These are phyloP conservation scores for Hypotaenidia okinawae DNA, from an alignment of 2,797 vertebrate genomes.

Conservation along the genomic window DNA sequence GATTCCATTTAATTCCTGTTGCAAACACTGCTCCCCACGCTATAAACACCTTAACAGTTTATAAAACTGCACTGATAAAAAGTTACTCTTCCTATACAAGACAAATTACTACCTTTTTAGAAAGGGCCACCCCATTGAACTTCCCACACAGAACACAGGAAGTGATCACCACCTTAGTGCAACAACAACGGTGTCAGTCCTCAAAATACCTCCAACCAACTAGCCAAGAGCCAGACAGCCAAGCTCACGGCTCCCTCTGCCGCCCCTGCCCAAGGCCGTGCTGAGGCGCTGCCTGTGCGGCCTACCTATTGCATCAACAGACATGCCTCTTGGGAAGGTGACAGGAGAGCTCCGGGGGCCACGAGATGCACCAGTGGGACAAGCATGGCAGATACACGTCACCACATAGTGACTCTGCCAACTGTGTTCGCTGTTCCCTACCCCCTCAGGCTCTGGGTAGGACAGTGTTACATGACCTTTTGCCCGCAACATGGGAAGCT, in stretches of 20 bases:
- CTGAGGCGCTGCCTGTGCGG: rapidly evolving
- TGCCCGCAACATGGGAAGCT: neutral
- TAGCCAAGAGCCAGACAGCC: neutral
- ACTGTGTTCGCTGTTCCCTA: neutral
- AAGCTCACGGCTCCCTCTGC: neutral
- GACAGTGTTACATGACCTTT: neutral
- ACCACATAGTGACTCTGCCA: neutral
- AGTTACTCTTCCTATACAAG: neutral
- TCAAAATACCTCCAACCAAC: neutral
- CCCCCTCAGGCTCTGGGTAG: neutral
- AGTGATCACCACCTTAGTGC: neutral
- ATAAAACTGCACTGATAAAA: neutral
- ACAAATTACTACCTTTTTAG: neutral
- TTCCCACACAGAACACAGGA: neutral
- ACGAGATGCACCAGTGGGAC: neutral
- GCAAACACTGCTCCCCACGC: neutral
- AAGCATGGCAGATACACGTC: neutral
- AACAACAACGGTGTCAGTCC: neutral
- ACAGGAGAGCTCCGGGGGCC: neutral
- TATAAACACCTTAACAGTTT: neutral
- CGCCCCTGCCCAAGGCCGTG: too few relatives aligned
- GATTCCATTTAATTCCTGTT: neutral
- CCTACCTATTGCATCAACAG: rapidly evolving
- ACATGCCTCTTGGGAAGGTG: neutral
- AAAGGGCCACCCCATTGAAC: neutral